Conservation (phyloP, 2,888 invertebrate genomes). For the Macrosiphum euphorbiae region DNA sequence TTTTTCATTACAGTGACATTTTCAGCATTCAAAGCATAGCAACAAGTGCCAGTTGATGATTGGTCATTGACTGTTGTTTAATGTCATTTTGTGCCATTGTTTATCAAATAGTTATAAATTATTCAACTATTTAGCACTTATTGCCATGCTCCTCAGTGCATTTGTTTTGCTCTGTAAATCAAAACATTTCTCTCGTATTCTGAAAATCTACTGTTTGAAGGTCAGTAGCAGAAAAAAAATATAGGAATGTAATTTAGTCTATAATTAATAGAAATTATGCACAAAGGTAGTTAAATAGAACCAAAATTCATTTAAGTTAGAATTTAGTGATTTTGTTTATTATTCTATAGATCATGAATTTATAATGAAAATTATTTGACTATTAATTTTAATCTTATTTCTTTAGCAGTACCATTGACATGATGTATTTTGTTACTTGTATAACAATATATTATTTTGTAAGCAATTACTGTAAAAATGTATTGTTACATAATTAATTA, state of each 20-base stretch:
- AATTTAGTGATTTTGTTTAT: not conserved
- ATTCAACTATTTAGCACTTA: not conserved
- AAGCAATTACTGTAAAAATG: not conserved
- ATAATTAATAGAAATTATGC: not conserved
- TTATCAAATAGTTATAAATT: not conserved
- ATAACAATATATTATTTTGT: not conserved
- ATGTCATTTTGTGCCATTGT: not conserved
- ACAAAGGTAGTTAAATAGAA: not conserved
- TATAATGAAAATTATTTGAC: not conserved
- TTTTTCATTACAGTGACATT: not conserved
- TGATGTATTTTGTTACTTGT: not conserved
- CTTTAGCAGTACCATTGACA: not conserved
- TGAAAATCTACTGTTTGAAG: not conserved
- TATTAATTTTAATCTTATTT: not conserved
- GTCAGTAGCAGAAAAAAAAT: not conserved
- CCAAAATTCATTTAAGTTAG: not conserved
- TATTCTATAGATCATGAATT: not conserved
- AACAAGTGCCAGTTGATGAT: not conserved
- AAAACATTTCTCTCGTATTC: not conserved
- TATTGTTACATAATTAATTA: not conserved
- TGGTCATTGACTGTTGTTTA: not conserved
- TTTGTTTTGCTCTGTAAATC: not conserved
- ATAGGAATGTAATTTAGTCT: not conserved
- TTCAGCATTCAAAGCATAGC: not conserved
- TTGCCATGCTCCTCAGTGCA: not conserved